Conservation (phyloP, 2,888 invertebrate species). For the Dryadula phaetusa region DNA sequence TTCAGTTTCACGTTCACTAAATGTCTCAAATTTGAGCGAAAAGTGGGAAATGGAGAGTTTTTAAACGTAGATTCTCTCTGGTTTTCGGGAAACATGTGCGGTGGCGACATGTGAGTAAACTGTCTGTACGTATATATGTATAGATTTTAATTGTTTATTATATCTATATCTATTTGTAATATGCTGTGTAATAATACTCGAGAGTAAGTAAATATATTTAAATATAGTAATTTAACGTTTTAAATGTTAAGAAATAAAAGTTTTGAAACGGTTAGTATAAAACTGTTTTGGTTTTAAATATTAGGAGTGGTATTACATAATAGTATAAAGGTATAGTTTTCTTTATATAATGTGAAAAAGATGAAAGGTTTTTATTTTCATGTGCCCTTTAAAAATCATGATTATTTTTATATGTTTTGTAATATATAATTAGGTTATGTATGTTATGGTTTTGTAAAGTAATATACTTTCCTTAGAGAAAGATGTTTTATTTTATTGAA, state of each 20-base stretch:
- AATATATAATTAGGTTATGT: constrained; percentile 11
- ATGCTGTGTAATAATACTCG: not conserved
- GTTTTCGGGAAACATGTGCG: too few relatives aligned
- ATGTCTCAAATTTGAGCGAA: too few relatives aligned
- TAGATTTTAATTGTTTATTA: too few relatives aligned
- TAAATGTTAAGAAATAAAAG: not conserved
- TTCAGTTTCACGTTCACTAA: too few relatives aligned
- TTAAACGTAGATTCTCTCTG: too few relatives aligned
- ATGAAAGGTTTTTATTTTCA: constrained; percentile 9
- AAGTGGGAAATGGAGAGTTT: too few relatives aligned
- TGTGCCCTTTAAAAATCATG: not conserved
- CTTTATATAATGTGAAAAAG: not conserved
- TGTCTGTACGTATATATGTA: too few relatives aligned
- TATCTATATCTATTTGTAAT: not conserved
- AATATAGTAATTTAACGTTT: not conserved
- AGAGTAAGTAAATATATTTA: not conserved
- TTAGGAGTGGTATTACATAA: not conserved
- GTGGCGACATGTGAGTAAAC: too few relatives aligned
- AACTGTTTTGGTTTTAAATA: not conserved
- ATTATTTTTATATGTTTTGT: constrained; percentile 17
- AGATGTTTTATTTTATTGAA: not conserved
- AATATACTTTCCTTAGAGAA: constrained; percentile 4
- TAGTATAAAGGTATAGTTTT: not conserved
- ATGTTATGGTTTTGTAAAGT: not conserved
- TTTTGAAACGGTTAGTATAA: not conserved